Conservation (phyloP, 2,113 vertebrate genomes). For the Chaetodon auriga region DNA sequence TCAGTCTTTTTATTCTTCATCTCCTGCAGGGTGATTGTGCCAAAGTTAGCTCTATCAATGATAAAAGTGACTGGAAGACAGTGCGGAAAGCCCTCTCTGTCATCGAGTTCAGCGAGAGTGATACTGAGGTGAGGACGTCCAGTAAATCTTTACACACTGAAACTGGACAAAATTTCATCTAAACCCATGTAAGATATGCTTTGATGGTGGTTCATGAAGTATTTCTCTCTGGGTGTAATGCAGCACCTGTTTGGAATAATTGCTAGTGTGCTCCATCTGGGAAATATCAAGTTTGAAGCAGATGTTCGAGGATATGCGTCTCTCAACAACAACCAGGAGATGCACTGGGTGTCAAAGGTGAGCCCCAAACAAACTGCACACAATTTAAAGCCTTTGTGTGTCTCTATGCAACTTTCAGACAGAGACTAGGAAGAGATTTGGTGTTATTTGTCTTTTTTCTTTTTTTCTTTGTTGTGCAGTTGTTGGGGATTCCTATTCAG, state of each 20-base stretch:
- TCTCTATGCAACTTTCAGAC: neutral
- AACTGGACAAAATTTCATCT: neutral
- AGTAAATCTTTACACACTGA: neutral
- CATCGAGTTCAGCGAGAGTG: conserved; percentile 89
- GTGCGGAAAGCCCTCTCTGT: conserved; percentile 91
- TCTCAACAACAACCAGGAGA: conserved; percentile 86
- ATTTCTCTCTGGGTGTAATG: neutral
- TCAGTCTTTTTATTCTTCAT: neutral
- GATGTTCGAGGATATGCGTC: conserved; percentile 87
- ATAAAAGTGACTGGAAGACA: conserved; percentile 92
- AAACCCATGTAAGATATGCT: neutral
- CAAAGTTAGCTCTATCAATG: conserved; percentile 92
- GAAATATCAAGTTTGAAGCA: conserved; percentile 91
- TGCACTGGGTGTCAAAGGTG: conserved; percentile 96
- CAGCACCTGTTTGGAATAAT: conserved; percentile 94
- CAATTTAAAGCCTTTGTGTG: neutral
- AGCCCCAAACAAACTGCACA: neutral
- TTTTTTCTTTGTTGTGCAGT: conserved; percentile 73
- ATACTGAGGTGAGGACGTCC: conserved; percentile 86
- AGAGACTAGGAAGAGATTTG: neutral
- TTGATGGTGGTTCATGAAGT: neutral
- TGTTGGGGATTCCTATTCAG: conserved; percentile 88
- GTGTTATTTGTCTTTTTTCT: neutral
- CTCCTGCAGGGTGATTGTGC: conserved; percentile 89
- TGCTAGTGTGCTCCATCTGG: conserved; percentile 94